phyloP scores from a whole-genome alignment of 1,140 invertebrate species.

The Penaeus chinensis region DNA sequence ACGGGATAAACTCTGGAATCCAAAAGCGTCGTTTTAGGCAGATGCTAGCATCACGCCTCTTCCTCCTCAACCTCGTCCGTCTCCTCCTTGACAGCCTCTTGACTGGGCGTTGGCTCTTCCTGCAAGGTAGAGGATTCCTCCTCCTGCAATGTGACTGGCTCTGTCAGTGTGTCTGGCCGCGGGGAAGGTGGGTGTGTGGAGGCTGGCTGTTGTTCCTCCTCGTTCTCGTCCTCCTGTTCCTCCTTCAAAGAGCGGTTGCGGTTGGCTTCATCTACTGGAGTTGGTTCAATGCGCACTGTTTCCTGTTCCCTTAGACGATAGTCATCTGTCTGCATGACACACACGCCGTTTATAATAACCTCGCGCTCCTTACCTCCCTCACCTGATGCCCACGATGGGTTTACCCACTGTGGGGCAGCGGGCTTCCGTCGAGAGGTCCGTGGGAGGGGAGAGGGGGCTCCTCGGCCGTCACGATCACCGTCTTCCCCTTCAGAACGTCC shows the following conservation, averaged over 20 bases:
- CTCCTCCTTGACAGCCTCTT: constrained; percentile 34
- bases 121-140: constrained; percentile 31
- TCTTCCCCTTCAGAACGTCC: constrained; percentile 72
- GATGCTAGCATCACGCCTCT: constrained; percentile 57
- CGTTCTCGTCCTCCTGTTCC: constrained; percentile 44
- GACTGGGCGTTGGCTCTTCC: constrained; percentile 32
- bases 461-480: constrained; percentile 74
- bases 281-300: constrained; percentile 48
- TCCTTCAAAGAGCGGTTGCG: constrained; percentile 56
- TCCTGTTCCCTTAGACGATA: constrained; percentile 59
- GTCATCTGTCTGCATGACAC: constrained; percentile 79
- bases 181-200: constrained; percentile 24
- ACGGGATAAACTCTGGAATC: constrained; percentile 60
- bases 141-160: constrained; percentile 27
- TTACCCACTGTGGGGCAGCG: constrained; percentile 96
- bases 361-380: constrained; percentile 69
- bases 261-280: constrained; percentile 56
- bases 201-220: constrained; percentile 34
- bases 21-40: constrained; percentile 55
- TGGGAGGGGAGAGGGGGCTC: constrained; percentile 65
- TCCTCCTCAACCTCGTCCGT: constrained; percentile 49
- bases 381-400: constrained; percentile 84
- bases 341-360: constrained; percentile 91
- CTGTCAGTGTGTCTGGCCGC: constrained; percentile 29
- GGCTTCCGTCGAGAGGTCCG: constrained; percentile 81